phyloP scores from a whole-genome alignment of 2,888 invertebrate species.

The Taenaris catops region DNA sequence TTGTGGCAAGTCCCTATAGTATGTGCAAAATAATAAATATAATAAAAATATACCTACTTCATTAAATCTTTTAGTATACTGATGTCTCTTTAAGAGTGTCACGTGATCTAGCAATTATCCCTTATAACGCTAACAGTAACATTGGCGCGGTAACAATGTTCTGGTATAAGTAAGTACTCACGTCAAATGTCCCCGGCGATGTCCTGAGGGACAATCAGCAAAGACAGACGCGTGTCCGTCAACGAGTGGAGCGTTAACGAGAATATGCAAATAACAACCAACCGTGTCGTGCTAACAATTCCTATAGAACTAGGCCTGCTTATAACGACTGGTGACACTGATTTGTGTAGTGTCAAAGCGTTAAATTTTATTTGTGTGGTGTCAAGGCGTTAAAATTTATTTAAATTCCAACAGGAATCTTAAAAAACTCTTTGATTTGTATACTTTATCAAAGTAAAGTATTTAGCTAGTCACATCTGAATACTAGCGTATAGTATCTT shows the following conservation, averaged over 20 bases:
- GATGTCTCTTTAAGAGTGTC: constrained; percentile 19
- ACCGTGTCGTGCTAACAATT: constrained; percentile 58
- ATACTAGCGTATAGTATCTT: too few relatives aligned
- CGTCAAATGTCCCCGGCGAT: constrained; percentile 19
- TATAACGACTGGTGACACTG: constrained; percentile 22
- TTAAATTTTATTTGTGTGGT: too few relatives aligned
- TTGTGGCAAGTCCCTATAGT: too few relatives aligned
- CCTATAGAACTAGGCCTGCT: constrained; percentile 29
- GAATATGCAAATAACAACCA: constrained; percentile 68
- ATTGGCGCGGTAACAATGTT: constrained; percentile 24
- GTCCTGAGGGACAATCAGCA: constrained; percentile 46
- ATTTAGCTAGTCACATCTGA: too few relatives aligned
- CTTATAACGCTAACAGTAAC: constrained; percentile 14
- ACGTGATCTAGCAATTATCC: constrained; percentile 20
- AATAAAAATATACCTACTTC: too few relatives aligned
- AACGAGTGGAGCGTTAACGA: constrained; percentile 63
- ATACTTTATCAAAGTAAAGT: too few relatives aligned
- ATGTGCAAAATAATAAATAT: too few relatives aligned
- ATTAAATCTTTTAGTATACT: constrained; percentile 6
- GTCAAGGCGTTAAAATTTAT: too few relatives aligned
- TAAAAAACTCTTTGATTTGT: too few relatives aligned
- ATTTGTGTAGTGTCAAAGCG: constrained; percentile 15
- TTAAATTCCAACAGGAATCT: too few relatives aligned
- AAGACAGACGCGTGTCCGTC: constrained; percentile 58
- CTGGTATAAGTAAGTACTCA: constrained; percentile 29